These are phyloP conservation scores for Tenthredo scrophulariae DNA, from an alignment of 2,888 invertebrate genomes.

Conservation along the genomic window DNA sequence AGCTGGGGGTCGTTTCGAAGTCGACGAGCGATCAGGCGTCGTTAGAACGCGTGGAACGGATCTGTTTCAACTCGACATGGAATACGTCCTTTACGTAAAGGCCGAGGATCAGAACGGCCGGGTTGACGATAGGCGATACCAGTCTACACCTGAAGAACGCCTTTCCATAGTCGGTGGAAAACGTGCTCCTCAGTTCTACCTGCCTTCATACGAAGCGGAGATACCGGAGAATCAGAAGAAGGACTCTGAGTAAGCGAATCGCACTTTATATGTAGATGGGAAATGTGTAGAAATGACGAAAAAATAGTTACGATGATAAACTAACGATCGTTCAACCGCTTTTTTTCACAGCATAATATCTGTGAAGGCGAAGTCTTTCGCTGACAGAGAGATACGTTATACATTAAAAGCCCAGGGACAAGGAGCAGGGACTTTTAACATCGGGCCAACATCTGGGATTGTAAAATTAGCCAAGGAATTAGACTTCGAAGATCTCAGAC, in stretches of 20 bases:
- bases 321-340: background rate
- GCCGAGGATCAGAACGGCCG: constrained; percentile 97
- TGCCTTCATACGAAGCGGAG: constrained; percentile 96
- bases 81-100: constrained; percentile 97
- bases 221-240: constrained; percentile 98
- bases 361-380: constrained; percentile 98
- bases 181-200: constrained; percentile 97
- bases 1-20: constrained; percentile 88
- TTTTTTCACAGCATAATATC: constrained; percentile 89
- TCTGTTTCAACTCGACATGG: constrained; percentile 96
- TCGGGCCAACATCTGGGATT: constrained; percentile 95
- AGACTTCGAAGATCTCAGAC: constrained; percentile 97
- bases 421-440: constrained; percentile 95
- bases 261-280: background rate
- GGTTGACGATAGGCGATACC: constrained; percentile 93
- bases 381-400: constrained; percentile 97
- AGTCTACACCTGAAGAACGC: constrained; percentile 94
- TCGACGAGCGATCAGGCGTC: constrained; percentile 94
- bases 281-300: background rate
- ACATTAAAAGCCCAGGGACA: constrained; percentile 96
- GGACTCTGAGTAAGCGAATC: constrained; percentile 93
- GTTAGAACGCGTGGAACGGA: constrained; percentile 95
- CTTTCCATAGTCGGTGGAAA: constrained; percentile 98
- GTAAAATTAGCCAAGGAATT: constrained; percentile 97
- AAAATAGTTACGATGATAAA: background rate